Base-by-base conservation (phyloP, 2,797 vertebrate genomes). In the Propithecus deckenii region DNA sequence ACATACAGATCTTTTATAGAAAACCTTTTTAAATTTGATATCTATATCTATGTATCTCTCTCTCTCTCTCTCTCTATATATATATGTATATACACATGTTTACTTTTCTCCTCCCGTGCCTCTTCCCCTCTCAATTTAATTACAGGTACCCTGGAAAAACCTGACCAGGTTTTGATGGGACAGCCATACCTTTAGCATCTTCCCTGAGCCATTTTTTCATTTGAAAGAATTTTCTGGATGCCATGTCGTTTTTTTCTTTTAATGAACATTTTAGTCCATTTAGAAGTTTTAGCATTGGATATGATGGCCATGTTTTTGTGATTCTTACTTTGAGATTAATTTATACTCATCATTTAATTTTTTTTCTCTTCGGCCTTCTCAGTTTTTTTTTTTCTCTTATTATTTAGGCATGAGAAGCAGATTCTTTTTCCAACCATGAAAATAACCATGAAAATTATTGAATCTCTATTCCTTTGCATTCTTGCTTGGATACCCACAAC, bases 271-370 rank as follows among this genome's bases (percentile, higher is more conserved):
- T 84, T 75, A 35, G 32, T 85, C 38, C 13, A 28, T 50, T 92
- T 13, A 65, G 38, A 75, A 63, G 20, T 87, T 80, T 69, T 59
- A 81, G 46, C 25, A 41, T 43, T 80, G 15, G 17, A 7, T 55
- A 15, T 86, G 20, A 11, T 83, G 57, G 52, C 7, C 2, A 13
- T 75, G 28, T 35, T 88, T 79, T 85, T 88, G 22, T 85, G 69
- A 15, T 55, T 80, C 32, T 88, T 93, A 75, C 30, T 94, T 93
- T 72, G 85, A 61, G 46, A 41, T 41, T 80, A 79, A 95, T 63
- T 91, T 71, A 28, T 79, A 91, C 61, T 93, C 17, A 55, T 76
- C 5, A 22, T 90, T 59, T 23, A 78, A 71, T n/a, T 61, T 88
- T 75, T 75, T 55, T 7, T 38, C 63, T 41, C 25, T 83, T 75